Base-by-base conservation (phyloP, 2,113 vertebrate genomes). In the Sapajus apella region DNA sequence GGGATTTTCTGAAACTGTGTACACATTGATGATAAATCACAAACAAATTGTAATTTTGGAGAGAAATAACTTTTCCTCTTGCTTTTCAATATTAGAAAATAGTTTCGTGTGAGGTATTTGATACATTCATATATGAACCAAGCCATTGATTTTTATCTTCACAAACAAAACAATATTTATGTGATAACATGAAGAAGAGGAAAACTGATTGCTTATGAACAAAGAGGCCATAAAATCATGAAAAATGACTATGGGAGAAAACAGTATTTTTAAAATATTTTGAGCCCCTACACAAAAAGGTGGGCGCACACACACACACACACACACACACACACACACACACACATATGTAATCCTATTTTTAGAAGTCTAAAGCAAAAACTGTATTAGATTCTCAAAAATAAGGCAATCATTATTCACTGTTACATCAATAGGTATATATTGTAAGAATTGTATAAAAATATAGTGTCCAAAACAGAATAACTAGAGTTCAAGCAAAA, bases 41-140 rank as follows among this genome's bases (percentile, higher is more conserved):
- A 83, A 79, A 27, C 66, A 68, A 64, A 23, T 25, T 47, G 2
- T 23, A 94, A 96, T 87, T 66, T 92, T 13, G 87, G 20, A 86
- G 55, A 83, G 1, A 87, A 50, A 77, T 94, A 85, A 37, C 32
- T 40, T 86, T 92, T 68, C 52, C 25, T 8, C 37, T 97, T 96
- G 47, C 25, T 70, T 92, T 94, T 95, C 58, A 92, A 89, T 97
- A 93, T 56, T 93, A 75, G 61, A 96, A 96, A 97, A 93, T 90
- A 45, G 1, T 43, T 96, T 92, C 94, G 11, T 66, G 21, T 87
- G 56, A 81, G 9, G 9, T 70, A 85, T 58, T 93, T 90, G 70
- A 95, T 87, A 87, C 37, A 92, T 70, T 64, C 81, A 82, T 95
- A 83, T 75, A 52, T 92, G 86, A 96, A 86, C 32, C 43, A 93